Evolutionary conservation across 2,888 invertebrate genomes (phyloP).

Genomic region (Tridacna gigas): DNA sequence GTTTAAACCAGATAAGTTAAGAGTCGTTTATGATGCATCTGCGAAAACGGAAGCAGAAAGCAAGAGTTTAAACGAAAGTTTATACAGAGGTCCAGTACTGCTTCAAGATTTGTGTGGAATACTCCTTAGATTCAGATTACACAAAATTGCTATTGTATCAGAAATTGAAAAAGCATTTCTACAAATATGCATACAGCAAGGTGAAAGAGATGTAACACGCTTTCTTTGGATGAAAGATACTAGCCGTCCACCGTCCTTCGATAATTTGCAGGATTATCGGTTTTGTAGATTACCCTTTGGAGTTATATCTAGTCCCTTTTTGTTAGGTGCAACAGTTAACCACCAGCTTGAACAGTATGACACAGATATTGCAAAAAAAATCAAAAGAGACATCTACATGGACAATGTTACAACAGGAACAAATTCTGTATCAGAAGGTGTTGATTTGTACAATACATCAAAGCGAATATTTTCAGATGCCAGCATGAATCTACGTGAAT

Average conservation of each 20-base stretch:
- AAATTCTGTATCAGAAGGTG: background rate
- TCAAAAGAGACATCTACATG: no score
- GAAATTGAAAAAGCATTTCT: conserved; percentile 37
- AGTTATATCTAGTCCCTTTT: conserved; percentile 27
- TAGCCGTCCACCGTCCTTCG: background rate
- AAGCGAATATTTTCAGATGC: conserved; percentile 38
- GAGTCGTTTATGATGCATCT: conserved; percentile 37
- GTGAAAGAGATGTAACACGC: conserved; percentile 35
- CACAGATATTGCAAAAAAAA: no score
- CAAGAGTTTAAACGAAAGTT: conserved; percentile 36
- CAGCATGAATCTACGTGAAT: conserved; percentile 41
- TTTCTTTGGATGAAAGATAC: conserved; percentile 37
- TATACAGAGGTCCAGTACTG: conserved; percentile 33
- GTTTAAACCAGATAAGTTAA: conserved; percentile 27
- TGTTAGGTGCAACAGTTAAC: conserved; percentile 13
- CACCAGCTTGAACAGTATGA: conserved; percentile 7
- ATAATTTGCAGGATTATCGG: conserved; percentile 15
- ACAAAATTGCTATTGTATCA: no score
- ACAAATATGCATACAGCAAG: conserved; percentile 17
- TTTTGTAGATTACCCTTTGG: conserved; percentile 25
- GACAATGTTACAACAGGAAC: no score
- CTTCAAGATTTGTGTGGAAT: conserved; percentile 30
- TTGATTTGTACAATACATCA: conserved; percentile 13
- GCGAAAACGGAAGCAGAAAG: conserved; percentile 19
- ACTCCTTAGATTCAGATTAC: no score